Conservation (phyloP, 2,888 invertebrate species). For the Pedicia rivosa region DNA sequence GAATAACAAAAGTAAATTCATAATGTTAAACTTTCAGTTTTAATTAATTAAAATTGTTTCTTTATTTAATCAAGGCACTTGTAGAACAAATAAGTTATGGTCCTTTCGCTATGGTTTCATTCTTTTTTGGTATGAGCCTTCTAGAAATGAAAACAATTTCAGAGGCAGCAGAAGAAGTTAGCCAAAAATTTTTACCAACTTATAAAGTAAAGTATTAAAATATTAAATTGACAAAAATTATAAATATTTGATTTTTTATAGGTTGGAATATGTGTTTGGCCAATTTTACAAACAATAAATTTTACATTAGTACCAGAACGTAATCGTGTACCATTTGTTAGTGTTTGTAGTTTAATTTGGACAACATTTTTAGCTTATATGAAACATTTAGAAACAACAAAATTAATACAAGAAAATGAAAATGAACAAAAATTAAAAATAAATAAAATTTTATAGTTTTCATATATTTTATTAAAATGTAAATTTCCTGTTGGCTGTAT, state of each 20-base stretch:
- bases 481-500: too few species aligned
- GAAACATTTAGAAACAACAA: conserved; percentile 45
- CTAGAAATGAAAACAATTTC: conserved; percentile 49
- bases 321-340: conserved; percentile 57
- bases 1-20: conserved; percentile 42
- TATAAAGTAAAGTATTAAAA: too few species aligned
- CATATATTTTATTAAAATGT: too few species aligned
- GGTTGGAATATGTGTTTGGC: conserved; percentile 51
- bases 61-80: conserved; percentile 30
- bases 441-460: too few species aligned
- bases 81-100: conserved; percentile 62
- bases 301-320: conserved; percentile 52
- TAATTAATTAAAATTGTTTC: conserved; percentile 3
- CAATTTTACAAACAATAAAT: conserved; percentile 54
- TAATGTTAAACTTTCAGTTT: neutral
- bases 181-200: conserved; percentile 56
- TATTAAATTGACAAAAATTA: too few species aligned
- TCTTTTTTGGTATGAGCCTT: conserved; percentile 60
- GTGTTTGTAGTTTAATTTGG: conserved; percentile 57
- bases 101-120: conserved; percentile 59
- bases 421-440: too few species aligned
- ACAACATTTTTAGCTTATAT: conserved; percentile 62
- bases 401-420: too few species aligned
- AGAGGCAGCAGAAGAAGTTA: conserved; percentile 49
- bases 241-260: conserved; percentile 15